phyloP scores from a whole-genome alignment of 2,113 vertebrate species.

The Hystrix brachyura region DNA sequence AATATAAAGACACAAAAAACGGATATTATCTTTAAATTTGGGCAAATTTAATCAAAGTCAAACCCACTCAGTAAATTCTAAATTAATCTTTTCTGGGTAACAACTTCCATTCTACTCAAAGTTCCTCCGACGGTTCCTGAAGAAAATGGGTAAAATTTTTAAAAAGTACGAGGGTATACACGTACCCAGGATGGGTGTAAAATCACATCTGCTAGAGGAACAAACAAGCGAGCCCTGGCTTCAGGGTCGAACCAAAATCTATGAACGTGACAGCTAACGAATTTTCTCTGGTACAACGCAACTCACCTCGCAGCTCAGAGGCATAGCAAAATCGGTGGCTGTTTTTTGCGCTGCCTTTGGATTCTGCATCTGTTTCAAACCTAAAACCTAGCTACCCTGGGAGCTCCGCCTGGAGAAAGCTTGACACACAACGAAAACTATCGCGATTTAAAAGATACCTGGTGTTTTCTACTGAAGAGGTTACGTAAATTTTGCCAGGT shows the following conservation, averaged over 20 bases:
- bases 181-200: background rate
- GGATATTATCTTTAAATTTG: conserved; percentile 25
- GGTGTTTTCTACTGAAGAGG: background rate
- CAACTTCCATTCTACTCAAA: conserved; percentile 15
- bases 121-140: background rate
- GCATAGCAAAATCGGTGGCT: conserved; percentile 77
- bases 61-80: conserved; percentile 8
- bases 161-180: background rate
- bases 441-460: background rate
- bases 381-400: conserved; percentile 18
- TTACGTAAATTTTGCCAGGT: conserved; percentile 48
- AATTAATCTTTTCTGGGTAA: background rate
- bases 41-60: background rate
- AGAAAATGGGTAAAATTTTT: background rate
- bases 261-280: conserved; percentile 21
- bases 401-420: background rate
- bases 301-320: conserved; percentile 83
- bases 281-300: background rate
- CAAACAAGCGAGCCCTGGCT: background rate
- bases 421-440: background rate
- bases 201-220: background rate
- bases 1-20: background rate
- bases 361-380: conserved; percentile 74
- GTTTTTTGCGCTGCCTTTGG: conserved; percentile 65
- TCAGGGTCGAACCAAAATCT: background rate